Conservation (phyloP, 1,140 invertebrate species). For the Asbolus verrucosus region DNA sequence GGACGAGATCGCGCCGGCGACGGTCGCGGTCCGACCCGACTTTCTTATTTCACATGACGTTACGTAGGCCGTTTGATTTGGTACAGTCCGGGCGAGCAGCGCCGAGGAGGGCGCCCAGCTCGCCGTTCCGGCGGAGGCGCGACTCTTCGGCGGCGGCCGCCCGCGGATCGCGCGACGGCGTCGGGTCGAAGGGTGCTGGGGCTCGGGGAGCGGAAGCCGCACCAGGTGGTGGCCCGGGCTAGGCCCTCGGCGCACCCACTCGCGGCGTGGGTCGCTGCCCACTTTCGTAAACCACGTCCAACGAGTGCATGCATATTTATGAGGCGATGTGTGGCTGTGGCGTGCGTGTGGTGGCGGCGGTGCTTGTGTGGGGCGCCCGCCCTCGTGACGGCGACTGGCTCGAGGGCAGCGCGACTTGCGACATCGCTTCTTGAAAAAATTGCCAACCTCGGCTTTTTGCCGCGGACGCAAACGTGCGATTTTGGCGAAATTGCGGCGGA, state of each 20-base stretch:
- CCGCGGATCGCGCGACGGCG: background rate
- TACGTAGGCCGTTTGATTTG: constrained; percentile 38
- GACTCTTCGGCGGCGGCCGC: background rate
- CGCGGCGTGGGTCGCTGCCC: constrained; percentile 56
- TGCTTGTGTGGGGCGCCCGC: constrained; percentile 17
- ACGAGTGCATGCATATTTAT: constrained; percentile 60
- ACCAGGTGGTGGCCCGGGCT: constrained; percentile 53
- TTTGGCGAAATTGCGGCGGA: no score
- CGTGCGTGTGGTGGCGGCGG: constrained; percentile 12
- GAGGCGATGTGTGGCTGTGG: constrained; percentile 45
- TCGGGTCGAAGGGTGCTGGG: background rate
- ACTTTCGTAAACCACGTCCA: constrained; percentile 56
- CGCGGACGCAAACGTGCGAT: no score
- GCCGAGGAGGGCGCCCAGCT: background rate
- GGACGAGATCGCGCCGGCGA: constrained; percentile 28
- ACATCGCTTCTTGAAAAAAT: no score
- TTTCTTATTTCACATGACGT: constrained; percentile 32
- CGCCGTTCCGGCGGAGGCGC: constrained; percentile 10
- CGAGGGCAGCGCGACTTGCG: no score
- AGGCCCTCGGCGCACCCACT: constrained; percentile 57
- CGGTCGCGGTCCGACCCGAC: constrained; percentile 36
- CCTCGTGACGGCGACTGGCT: background rate
- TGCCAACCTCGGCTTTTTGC: no score
- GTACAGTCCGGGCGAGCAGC: constrained; percentile 26
- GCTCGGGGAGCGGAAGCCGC: constrained; percentile 10